Evolutionary conservation across 2,797 vertebrate genomes (phyloP), one percentile per base, ranked within the genome.

Genomic region (Urophycis tenuis): DNA sequence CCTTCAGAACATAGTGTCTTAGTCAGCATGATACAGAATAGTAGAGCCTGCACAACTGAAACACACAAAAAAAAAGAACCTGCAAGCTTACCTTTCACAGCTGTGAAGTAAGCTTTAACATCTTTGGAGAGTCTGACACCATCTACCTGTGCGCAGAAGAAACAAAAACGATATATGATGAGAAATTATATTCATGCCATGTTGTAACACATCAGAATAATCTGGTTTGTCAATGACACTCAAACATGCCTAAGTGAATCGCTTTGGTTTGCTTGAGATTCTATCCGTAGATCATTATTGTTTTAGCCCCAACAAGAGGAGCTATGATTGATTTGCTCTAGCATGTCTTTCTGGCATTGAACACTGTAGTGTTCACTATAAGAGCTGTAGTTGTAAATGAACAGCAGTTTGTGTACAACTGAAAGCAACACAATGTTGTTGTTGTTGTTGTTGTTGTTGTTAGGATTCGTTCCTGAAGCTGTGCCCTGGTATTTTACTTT

Each of bases 101-200:
- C 93, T 3, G 84, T 80, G 0, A 95, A 85, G 90, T 96, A 95
- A 39, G 93, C 92, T 85, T 92, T 96, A 29, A 97, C 94, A 39
- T 98, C 96, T 87, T 97, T 98, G 85, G 91, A 93, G 81, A 98
- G 90, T 83, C 89, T 93, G 78, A 87, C 83, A 34, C 95, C 95
- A 86, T 98, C 96, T 0, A 79, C 86, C 96, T 98, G 90, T 78
- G 39, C 92, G 85, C 73, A 74, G 3, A 71, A 67, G 73, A 72
- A 29, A 81, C 22, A 69, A 76, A 64, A 7, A 53, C 39, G 31
- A 67, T 34, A n/a, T 4, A 75, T 19, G 78, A 74, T 76, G 31
- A 15, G 32, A 0, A 17, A 0, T 9, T n/a, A 10, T 67, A 12
- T 67, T 29, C 60, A 22, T 19, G 30, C 64, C 25, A 30, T 10